Conservation (phyloP, 2,888 invertebrate genomes). For the Camptogramma bilineatum region DNA sequence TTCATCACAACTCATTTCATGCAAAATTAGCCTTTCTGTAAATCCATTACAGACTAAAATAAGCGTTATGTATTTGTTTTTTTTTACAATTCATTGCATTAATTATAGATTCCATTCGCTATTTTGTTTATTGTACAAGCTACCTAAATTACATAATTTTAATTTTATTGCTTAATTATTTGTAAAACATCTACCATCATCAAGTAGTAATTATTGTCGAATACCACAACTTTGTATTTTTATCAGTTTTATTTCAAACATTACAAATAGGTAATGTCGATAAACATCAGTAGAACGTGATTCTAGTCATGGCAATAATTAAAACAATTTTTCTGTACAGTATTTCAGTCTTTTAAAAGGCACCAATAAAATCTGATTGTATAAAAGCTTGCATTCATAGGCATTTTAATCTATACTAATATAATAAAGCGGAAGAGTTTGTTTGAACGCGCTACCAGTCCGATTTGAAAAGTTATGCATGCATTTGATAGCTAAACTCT, state of each 20-base stretch:
- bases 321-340: conserved; percentile 46
- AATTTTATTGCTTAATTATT: background rate
- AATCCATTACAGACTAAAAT: conserved; percentile 32
- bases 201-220: background rate
- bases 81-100: conserved; percentile 1
- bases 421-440: too few relatives aligned
- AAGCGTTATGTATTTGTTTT: conserved; percentile 9
- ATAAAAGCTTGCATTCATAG: background rate
- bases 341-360: conserved; percentile 74
- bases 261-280: too few relatives aligned
- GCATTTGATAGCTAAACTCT: too few relatives aligned
- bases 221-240: background rate
- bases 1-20: conserved; percentile 40
- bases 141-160: background rate
- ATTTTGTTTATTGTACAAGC: background rate
- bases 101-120: conserved; percentile 3
- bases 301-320: conserved; percentile 3
- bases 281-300: background rate
- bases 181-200: background rate
- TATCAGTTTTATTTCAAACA: too few relatives aligned
- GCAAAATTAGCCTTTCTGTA: conserved; percentile 29
- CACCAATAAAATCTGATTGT: conserved; percentile 62
- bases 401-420: background rate
- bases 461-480: too few relatives aligned
- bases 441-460: too few relatives aligned